A percentile compares a stretch with the other conserved stretches of the same genome.
Conservation (phyloP, 2,113 vertebrate genomes). For the Erinaceus europaeus region DNA sequence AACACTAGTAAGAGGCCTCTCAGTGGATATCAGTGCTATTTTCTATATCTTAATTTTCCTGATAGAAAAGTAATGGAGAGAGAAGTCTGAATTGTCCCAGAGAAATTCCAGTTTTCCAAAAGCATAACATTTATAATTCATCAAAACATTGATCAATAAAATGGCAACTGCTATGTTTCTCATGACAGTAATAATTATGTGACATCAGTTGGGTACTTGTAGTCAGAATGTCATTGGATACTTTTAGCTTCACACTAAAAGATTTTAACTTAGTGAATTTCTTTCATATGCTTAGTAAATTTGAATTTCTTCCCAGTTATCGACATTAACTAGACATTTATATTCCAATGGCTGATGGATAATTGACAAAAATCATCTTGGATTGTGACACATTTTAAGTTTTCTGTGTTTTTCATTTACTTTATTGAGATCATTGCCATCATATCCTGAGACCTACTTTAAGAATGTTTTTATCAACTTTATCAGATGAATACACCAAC, state of each 20-base stretch:
- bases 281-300: neutral
- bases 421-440: neutral
- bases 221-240: constrained; percentile 30
- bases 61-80: neutral
- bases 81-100: neutral
- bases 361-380: neutral
- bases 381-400: neutral
- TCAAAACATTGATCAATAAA: neutral
- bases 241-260: neutral
- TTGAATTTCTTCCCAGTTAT: neutral
- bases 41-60: neutral
- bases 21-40: neutral
- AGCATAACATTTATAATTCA: neutral
- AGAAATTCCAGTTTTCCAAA: constrained; percentile 8
- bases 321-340: neutral
- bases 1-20: neutral
- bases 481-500: neutral
- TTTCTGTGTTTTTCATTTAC: neutral
- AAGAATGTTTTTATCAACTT: neutral
- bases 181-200: neutral
- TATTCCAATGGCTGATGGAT: neutral
- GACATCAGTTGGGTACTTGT: neutral
- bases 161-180: neutral
- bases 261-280: neutral
- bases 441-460: constrained; percentile 10